Evolutionary conservation across 2,797 vertebrate species (phyloP), one percentile per base, ranked within the genome.

Genomic region (Holocentrus rufus): DNA sequence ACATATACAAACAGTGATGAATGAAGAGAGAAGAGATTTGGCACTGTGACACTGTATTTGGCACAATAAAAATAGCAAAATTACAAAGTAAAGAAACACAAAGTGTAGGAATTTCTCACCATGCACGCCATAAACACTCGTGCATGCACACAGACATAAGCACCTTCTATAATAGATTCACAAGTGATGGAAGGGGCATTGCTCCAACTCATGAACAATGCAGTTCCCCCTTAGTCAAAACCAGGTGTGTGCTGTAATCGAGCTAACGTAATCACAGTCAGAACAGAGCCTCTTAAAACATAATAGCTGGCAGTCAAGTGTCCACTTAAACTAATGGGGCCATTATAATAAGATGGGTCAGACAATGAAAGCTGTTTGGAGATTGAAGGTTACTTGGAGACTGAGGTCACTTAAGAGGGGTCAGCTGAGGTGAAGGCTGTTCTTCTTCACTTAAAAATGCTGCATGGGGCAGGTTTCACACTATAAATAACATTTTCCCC

Each of bases 261-360:
- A 30, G 31, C 61, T 31, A 14, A 63, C 67, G 50, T 75, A 74
- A 72, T 79, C 55, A 57, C 55, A 64, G 62, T 42, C 72, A 68
- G 50, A 76, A 53, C 46, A 66, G 54, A 60, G 39, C 65, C 87
- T 85, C 72, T 85, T 85, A 77, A 31, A 87, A 77, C 61, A 60
- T 78, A 88, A 88, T 66, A 63, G 77, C 11, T 42, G 10, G 47
- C 58, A 70, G 66, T 65, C 23, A 83, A 90, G 78, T 65, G 47
- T 58, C 49, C 23, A 70, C 76, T 89, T 81, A 56, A 53, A 63
- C 71, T 77, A 77, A 87, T 81, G 7, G 49, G 39, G 52, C 70
- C 73, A 74, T 87, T 87, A 81, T 47, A 47, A 75, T 66, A 57
- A 79, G 72, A 31, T 42, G 31, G 68, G 72, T 83, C 73, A 70